phyloP scores from a whole-genome alignment of 2,797 vertebrate species.

The Fringilla coelebs region DNA sequence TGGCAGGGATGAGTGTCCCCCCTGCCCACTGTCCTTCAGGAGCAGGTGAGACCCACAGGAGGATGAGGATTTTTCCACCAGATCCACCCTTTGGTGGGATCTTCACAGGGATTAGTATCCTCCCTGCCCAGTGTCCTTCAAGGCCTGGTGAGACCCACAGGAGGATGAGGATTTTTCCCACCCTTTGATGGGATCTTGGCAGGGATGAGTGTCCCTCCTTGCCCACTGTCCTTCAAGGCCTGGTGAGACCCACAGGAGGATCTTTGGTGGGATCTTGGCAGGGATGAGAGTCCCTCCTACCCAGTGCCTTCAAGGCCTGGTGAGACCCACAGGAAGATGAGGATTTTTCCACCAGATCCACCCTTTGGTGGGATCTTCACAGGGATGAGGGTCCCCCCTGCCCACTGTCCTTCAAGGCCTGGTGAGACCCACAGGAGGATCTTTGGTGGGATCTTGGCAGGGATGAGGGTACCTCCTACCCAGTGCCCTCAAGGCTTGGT shows the following conservation, averaged over 20 bases:
- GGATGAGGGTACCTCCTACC: neutral
- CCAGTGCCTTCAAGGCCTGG: neutral
- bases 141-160: no score
- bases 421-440: accelerated
- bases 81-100: no score
- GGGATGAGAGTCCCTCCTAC: neutral
- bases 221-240: accelerated
- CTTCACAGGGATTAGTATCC: no score
- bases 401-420: accelerated
- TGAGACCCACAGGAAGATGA: accelerated
- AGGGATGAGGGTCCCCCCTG: neutral
- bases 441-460: neutral
- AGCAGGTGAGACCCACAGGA: accelerated
- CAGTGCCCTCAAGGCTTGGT: accelerated
- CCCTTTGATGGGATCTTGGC: no score
- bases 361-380: neutral
- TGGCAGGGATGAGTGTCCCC: neutral
- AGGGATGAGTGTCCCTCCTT: no score
- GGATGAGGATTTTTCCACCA: no score
- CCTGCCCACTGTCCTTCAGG: accelerated
- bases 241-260: accelerated
- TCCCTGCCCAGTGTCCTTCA: neutral
- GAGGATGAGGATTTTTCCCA: no score
- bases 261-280: neutral
- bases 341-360: no score